Percentiles rank a stretch among this genome's conserved stretches.
Evolutionary conservation across 2,888 invertebrate genomes (phyloP).

Genomic region (Drosophila nr. perissopoda): DNA sequence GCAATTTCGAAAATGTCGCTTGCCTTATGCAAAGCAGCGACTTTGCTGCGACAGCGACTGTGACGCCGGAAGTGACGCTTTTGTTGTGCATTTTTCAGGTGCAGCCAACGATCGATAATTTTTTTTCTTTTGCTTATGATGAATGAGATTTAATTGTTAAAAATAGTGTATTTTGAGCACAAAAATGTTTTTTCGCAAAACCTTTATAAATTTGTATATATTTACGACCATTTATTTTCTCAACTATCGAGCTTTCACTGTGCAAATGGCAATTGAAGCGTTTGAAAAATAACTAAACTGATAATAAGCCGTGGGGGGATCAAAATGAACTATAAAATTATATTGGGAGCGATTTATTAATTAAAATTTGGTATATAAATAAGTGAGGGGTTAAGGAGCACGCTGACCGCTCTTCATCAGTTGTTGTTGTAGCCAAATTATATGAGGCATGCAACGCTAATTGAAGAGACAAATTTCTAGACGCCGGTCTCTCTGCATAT

Average conservation of each 20-base stretch:
- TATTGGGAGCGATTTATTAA: conserved; percentile 32
- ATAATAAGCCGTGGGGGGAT: background rate
- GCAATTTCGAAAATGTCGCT: conserved; percentile 32
- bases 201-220: background rate
- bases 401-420: background rate
- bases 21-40: conserved; percentile 10
- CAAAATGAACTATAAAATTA: background rate
- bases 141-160: background rate
- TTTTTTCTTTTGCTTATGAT: background rate
- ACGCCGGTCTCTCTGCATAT: background rate
- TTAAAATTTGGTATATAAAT: conserved; percentile 31
- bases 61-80: conserved; percentile 62
- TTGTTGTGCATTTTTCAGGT: conserved; percentile 8
- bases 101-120: background rate
- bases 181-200: background rate
- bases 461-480: conserved; percentile 51
- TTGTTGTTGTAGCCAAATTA: conserved; percentile 53
- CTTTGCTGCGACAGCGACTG: conserved; percentile 6
- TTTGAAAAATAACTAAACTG: conserved; percentile 23
- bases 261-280: conserved; percentile 5
- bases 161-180: background rate
- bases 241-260: background rate
- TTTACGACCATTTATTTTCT: background rate
- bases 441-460: conserved; percentile 50
- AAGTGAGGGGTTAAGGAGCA: conserved; percentile 42